phyloP scores from a whole-genome alignment of 2,888 invertebrate species.

The Xylocampa areola region DNA sequence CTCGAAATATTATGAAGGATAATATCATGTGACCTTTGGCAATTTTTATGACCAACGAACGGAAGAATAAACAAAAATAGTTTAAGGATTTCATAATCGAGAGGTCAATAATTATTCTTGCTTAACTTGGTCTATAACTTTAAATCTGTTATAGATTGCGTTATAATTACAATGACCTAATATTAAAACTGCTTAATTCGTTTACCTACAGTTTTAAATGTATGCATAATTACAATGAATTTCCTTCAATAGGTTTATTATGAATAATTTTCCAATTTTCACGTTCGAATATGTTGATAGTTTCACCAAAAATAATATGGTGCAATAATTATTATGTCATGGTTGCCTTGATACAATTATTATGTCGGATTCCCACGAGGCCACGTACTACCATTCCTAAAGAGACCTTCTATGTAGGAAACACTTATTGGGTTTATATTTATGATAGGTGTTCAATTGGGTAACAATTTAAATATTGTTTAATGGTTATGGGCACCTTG shows the following conservation, averaged over 20 bases:
- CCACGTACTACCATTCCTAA: constrained; percentile 23
- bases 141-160: constrained; percentile 20
- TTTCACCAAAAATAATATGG: constrained; percentile 35
- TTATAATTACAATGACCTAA: constrained; percentile 28
- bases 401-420: constrained; percentile 42
- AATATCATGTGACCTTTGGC: not conserved
- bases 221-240: not conserved
- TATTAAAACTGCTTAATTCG: not conserved
- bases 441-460: constrained; percentile 30
- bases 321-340: constrained; percentile 43
- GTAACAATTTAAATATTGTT: constrained; percentile 28
- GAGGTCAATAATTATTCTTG: not conserved
- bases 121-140: constrained; percentile 12
- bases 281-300: constrained; percentile 12
- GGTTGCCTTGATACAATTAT: constrained; percentile 38
- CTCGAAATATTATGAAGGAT: too few relatives aligned
- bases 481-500: constrained; percentile 30
- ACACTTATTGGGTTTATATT: constrained; percentile 24
- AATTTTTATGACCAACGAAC: not conserved
- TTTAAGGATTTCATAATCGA: constrained; percentile 18
- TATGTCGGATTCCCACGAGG: constrained; percentile 27
- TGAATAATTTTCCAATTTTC: constrained; percentile 33
- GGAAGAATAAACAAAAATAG: not conserved
- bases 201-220: not conserved
- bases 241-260: constrained; percentile 8